Evolutionary conservation across 2,888 invertebrate genomes (phyloP), one percentile per base, ranked within the genome.

Genomic region (Drosophila siamana): DNA sequence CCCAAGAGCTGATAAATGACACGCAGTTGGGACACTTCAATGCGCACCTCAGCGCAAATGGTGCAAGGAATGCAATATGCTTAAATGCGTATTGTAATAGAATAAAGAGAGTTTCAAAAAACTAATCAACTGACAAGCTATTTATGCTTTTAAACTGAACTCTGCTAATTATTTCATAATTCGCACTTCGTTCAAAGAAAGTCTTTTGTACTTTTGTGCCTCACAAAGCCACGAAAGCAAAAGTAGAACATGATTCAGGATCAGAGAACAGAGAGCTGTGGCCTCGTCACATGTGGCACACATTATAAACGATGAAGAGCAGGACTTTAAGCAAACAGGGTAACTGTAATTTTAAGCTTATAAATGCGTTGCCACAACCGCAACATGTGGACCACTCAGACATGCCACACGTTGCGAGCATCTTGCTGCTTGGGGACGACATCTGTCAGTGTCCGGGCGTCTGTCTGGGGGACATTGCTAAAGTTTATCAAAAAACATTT

Each of bases 401-500:
- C 72, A 83, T 64, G 64, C 61, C 59, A 64, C 44, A 15, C 36
- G 9, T 40, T 40, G 7, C 26, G 33, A 26, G 59, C 56, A 40
- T 50, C 67, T 69, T 44, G 26, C 44, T 13, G 43, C 22, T 43
- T 22, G 51, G 28, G 38, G 44, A 59, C 36, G 51, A 61, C 67
- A 71, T 71, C 69, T 60, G 65, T 62, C 43, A 55, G 44, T 28
- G 38, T 43, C 26, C 4, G 8, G 36, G 56, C 9, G 30, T 2
- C 19, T n/a, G n/a, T n/a, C n/a, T n/a, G n/a, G n/a, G n/a, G n/a
- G 19, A 30, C 36, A 52, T 55, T 30, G 64, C 51, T 36, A 56
- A 60, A 65, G 72, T 71, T 86, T 88, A 86, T 79, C 88, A 77
- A 46, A 56, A 85, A 85, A 79, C 80, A 80, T 75, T 84, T 87